Evolutionary conservation across 2,113 vertebrate genomes (phyloP), one percentile per base, ranked within the genome.

Genomic region (Labeo rohita): DNA sequence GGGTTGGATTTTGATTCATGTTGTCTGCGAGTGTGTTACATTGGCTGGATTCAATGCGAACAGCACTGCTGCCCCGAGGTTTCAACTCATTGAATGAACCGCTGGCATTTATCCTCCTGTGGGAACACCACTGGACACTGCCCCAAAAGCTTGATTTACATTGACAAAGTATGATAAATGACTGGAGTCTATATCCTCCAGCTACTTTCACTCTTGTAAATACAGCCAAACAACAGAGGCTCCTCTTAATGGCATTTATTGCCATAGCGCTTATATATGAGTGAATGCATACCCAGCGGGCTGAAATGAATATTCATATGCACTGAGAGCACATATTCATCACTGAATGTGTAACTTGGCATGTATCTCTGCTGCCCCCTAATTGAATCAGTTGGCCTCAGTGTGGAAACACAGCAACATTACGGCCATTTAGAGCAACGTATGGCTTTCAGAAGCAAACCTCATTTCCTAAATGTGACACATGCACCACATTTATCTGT

Each of bases 281-380:
- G 81, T 73, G 88, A 89, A 89, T 89, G 84, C 90, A 88, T 85
- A 90, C 85, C 89, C 88, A 83, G 82, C 9, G 87, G 90, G 88
- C 70, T 50, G 45, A 86, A 74, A 91, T 93, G 86, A 93, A 93
- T 93, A 93, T 93, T 88, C 87, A 93, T 91, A 87, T 73, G 15
- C n/a, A 87, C 83, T 83, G 81, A 74, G 90, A 87, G 86, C 88
- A 73, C 86, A 87, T 89, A 75, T 89, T 90, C 91, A 88, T 89
- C 86, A 89, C 56, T 87, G 85, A 89, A 84, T 85, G 88, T 86
- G 74, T 77, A 85, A 87, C 82, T 90, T 85, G 76, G 65, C 82
- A 87, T 90, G 85, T 88, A 59, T 83, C 85, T 86, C 85, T 54
- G 76, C 54, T 66, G 45, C 84, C 80, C 77, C 76, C 76, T 87